Conservation (phyloP, 1,140 invertebrate genomes). For the Andricus grossulariae region DNA sequence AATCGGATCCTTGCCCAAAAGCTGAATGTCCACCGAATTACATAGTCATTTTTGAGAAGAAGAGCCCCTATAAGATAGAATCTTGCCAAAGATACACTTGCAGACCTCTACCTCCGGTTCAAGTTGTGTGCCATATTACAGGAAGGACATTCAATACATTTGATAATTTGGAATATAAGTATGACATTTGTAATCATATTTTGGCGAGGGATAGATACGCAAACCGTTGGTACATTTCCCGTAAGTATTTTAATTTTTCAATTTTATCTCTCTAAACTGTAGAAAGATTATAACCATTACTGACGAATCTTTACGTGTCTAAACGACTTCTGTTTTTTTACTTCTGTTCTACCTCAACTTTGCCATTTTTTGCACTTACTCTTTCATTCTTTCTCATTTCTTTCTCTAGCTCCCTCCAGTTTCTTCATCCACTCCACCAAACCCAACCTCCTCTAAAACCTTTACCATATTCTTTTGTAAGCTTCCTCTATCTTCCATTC, state of each 20-base stretch:
- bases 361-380: too few species aligned
- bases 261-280: background rate
- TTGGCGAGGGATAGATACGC: conserved; percentile 80
- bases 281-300: too few species aligned
- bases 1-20: conserved; percentile 74
- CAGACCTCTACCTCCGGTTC: conserved; percentile 77
- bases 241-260: conserved; percentile 45
- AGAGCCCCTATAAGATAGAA: conserved; percentile 55
- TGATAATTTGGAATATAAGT: conserved; percentile 85
- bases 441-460: too few species aligned
- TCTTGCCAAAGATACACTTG: conserved; percentile 77
- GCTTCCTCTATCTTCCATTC: too few species aligned
- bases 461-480: too few species aligned
- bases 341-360: too few species aligned
- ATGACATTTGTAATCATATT: conserved; percentile 88
- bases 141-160: conserved; percentile 87
- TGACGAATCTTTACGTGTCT: too few species aligned
- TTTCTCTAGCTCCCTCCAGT: too few species aligned
- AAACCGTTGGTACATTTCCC: conserved; percentile 56
- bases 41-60: conserved; percentile 64
- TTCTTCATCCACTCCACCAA: too few species aligned
- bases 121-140: conserved; percentile 83
- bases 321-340: too few species aligned
- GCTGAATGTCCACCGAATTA: conserved; percentile 79
- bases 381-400: too few species aligned